These are phyloP conservation scores for Onthophagus sagittarius DNA, from an alignment of 2,888 invertebrate genomes.

Conservation along the genomic window DNA sequence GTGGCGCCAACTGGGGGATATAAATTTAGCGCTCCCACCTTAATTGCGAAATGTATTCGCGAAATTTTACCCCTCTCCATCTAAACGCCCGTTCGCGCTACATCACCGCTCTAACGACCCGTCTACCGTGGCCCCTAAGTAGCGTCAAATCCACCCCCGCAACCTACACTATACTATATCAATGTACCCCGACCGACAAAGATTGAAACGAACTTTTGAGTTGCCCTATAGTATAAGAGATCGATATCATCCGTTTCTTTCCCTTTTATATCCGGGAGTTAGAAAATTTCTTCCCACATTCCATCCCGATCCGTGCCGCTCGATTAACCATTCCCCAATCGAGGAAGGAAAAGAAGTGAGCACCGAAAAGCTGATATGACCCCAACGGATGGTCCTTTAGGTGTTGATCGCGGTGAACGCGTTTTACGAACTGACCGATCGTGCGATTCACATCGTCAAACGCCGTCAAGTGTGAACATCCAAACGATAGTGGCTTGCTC, in stretches of 20 bases:
- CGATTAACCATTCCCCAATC: neutral
- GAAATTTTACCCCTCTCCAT: constrained; percentile 35
- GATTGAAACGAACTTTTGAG: neutral
- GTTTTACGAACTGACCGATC: neutral
- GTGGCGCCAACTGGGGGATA: constrained; percentile 29
- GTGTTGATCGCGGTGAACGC: neutral
- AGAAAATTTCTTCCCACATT: neutral
- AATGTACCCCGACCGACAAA: neutral
- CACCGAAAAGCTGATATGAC: neutral
- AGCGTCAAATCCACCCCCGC: neutral
- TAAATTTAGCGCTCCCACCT: constrained; percentile 39
- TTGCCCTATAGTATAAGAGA: neutral
- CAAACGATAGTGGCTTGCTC: neutral
- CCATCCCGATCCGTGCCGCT: neutral
- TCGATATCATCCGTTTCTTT: neutral
- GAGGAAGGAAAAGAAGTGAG: neutral
- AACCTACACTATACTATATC: neutral
- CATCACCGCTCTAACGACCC: neutral
- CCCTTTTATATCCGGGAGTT: neutral
- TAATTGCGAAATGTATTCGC: constrained; percentile 41
- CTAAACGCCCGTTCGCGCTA: constrained; percentile 1
- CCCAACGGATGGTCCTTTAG: neutral
- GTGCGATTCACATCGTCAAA: neutral
- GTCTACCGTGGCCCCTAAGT: neutral
- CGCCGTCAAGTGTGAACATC: neutral